Base-by-base conservation (phyloP, 2,888 invertebrate genomes). In the Spialia ferax region DNA sequence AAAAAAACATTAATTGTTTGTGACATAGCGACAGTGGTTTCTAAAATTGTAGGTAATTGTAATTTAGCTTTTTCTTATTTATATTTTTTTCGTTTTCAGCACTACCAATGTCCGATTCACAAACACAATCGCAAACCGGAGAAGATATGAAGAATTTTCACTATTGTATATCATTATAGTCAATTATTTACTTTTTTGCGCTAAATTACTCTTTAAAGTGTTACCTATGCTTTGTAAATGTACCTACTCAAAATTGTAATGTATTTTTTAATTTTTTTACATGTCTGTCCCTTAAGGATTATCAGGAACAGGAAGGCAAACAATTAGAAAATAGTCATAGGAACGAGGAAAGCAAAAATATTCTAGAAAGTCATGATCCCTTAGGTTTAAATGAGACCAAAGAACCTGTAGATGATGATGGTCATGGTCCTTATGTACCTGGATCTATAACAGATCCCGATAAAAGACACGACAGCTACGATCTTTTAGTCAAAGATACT, bases 361-460 rank as follows among this genome's bases (percentile, higher is more conserved):
- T 62, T 29, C n/a, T 50, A 8, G 63, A 50, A 13, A 50, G 79
- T 8, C 76, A 80, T 20, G 86, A 91, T 74, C 88, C 87, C 1
- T 79, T 93, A 70, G 81, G 81, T 52, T 75, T 90, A 54, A 75
- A 82, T 71, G 74, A 78, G 67, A 83, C 82, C 61, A 85, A 86
- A 77, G 79, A 87, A 68, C 88, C 89, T 1, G 74, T 85, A 42
- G 89, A 91, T 69, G 75, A 70, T 5, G 84, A 87, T 8, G 92
- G 92, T 0, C 79, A 83, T 50, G 86, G 86, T 0, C 93, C 93
- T 6, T 95, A 95, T 72, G 84, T 95, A 8, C 95, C 95, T 2
- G 95, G 95, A 3, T 89, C 94, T 54, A 77, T 94, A 45, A 95
- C 95, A 10, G 94, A 94, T 29, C 82, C 86, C n/a, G 89, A 94